A percentile compares a stretch with the other conserved stretches of the same genome.
Evolutionary conservation across 2,797 vertebrate genomes (phyloP).

Genomic region (Rhynchotus rufescens): DNA sequence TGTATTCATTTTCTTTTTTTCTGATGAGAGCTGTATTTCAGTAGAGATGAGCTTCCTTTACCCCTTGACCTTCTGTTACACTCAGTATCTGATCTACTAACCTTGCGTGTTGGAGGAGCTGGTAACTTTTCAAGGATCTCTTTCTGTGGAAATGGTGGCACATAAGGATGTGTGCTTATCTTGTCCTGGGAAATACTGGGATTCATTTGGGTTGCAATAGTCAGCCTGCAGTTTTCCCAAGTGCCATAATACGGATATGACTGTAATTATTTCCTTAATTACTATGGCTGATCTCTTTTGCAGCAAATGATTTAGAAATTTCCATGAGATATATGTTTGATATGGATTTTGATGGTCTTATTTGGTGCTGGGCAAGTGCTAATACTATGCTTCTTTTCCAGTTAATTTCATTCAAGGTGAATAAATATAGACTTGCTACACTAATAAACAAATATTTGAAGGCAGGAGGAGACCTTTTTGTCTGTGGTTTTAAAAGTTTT

Average conservation of each 20-base stretch:
- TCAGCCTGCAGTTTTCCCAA: not conserved
- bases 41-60: not conserved
- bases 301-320: not conserved
- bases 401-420: not conserved
- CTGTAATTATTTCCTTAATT: not conserved
- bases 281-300: not conserved
- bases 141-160: not conserved
- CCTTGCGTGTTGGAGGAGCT: fast-evolving
- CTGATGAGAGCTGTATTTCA: not conserved
- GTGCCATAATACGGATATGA: not conserved
- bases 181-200: not conserved
- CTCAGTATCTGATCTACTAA: not conserved
- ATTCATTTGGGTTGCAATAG: not conserved
- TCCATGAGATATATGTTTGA: not conserved
- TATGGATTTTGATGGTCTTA: not conserved
- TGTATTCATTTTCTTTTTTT: not conserved
- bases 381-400: not conserved
- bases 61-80: not conserved
- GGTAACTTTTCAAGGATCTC: not conserved
- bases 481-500: not conserved
- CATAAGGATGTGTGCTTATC: not conserved
- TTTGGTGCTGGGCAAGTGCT: not conserved
- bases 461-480: not conserved
- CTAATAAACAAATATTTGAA: not conserved
- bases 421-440: not conserved